These are phyloP conservation scores for Atta colombica DNA, from an alignment of 1,140 invertebrate species.

Conservation along the genomic window DNA sequence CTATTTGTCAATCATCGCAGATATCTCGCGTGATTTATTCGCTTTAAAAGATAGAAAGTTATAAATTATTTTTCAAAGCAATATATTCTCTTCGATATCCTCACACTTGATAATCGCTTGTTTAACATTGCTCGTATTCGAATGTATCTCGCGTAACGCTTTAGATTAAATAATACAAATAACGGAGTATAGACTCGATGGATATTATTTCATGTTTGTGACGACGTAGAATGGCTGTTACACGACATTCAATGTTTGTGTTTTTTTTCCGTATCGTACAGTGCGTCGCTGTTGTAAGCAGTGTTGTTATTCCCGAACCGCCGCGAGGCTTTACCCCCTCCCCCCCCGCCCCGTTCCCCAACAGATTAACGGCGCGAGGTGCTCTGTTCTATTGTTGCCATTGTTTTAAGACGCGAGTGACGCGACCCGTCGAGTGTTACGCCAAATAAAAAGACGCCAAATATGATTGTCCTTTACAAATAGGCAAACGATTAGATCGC, in stretches of 20 bases:
- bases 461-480: neutral
- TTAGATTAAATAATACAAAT: neutral
- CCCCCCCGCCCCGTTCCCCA: too few relatives aligned
- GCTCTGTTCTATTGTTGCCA: too few relatives aligned
- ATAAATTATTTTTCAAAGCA: neutral
- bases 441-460: neutral
- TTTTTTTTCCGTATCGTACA: neutral
- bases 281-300: neutral
- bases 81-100: neutral
- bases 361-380: too few relatives aligned
- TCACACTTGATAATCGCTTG: neutral
- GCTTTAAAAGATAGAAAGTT: neutral
- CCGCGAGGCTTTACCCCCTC: too few relatives aligned
- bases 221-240: neutral
- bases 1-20: neutral
- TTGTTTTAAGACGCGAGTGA: neutral
- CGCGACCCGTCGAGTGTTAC: neutral
- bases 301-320: too few relatives aligned
- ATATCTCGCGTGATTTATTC: neutral
- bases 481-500: neutral
- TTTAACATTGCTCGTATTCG: neutral
- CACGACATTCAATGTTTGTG: neutral
- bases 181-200: neutral
- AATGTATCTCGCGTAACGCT: neutral
- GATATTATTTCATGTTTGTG: neutral